Evolutionary conservation across 2,888 invertebrate species (phyloP).

Genomic region (Vannuccia rotundouncinata): DNA sequence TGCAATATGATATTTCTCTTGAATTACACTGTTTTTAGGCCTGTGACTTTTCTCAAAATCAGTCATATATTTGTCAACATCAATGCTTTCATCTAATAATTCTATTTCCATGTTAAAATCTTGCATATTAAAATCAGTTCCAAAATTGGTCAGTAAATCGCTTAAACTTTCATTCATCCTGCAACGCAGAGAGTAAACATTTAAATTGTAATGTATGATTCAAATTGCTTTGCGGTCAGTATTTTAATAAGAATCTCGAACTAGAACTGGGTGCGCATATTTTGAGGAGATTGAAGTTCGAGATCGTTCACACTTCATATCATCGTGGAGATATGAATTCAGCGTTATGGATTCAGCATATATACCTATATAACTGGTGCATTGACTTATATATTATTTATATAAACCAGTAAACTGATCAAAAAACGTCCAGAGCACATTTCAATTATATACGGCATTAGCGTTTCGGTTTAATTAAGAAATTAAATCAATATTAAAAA

Average conservation of each 20-base stretch:
- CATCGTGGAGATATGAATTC: too few species aligned
- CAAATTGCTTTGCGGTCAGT: neutral
- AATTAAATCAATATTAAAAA: too few species aligned
- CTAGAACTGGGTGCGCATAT: neutral
- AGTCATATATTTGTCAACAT: slow-evolving; percentile 3
- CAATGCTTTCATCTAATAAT: neutral
- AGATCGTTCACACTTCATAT: too few species aligned
- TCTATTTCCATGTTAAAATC: neutral
- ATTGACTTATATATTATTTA: too few species aligned
- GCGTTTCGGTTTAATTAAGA: too few species aligned
- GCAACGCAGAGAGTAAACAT: neutral
- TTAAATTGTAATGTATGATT: neutral
- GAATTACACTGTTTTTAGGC: slow-evolving; percentile 4
- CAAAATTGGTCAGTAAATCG: neutral
- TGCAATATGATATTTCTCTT: slow-evolving; percentile 10
- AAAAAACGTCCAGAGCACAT: too few species aligned
- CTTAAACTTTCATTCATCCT: neutral
- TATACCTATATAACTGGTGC: too few species aligned
- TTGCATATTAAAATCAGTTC: neutral
- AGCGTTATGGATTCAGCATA: too few species aligned
- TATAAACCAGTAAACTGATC: too few species aligned
- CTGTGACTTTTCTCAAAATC: slow-evolving; percentile 24
- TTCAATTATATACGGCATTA: too few species aligned
- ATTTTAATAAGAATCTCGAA: neutral
- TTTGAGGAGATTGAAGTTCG: too few species aligned